Evolutionary conservation across 53 echinoderm and acorn worm species (phyloP), one percentile per base, ranked within the genome.

Genomic region (Zoroaster sp.): DNA sequence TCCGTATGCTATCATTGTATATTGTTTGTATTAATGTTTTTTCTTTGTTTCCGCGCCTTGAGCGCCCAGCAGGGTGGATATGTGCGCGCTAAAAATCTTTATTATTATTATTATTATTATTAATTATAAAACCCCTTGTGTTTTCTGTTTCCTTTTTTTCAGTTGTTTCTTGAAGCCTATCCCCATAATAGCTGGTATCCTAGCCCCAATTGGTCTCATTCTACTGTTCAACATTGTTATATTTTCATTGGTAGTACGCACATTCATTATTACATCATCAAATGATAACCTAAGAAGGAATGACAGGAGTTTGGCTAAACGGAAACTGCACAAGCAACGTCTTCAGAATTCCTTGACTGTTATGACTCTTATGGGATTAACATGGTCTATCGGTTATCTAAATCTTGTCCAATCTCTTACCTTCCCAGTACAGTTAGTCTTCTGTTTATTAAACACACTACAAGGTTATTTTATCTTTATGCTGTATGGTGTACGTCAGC

Each of bases 401-500:
- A 91, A 90, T 54, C 90, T 96, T 5, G 83, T 96, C 52, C 87
- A 88, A 47, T 88, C 90, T 3, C 59, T 90, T 18, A 93, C 80
- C 51, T 91, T 93, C 71, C 87, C 88, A 13, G 90, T 93, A 2
- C 96, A 93, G 73, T 78, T 93, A 18, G 41, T 93, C 49, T 96
- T 93, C 88, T 93, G 93, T 71, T 73, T 96, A 20, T 88, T 96
- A 23, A 96, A 96, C 69, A 92, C 96, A 4, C 90, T 91, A 21
- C 96, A 96, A 72, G 96, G 96, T 1, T 96, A 93, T 67, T 91
- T 92, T 44, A 96, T 96, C 46, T 96, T 96, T 66, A 89, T 96
- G 88, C 51, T 93, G 3, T 96, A 96, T 69, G 93, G 96, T 73
- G 88, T 96, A 23, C 93, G 93, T 40, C 96, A 93, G 78, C 83